phyloP scores from a whole-genome alignment of 2,113 vertebrate species.

The Polyodon spathula region DNA sequence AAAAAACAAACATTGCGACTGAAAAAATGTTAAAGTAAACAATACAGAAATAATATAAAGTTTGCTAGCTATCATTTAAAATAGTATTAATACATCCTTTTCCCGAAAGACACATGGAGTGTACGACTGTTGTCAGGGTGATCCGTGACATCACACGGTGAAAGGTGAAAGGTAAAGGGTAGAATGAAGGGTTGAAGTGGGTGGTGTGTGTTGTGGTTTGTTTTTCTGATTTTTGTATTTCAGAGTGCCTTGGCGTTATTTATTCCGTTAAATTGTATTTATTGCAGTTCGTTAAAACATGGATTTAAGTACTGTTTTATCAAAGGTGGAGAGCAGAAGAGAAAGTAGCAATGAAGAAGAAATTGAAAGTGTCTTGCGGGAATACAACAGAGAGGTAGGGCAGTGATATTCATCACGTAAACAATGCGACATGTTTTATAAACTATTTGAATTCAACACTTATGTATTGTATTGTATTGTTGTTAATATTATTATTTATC shows the following conservation, averaged over 20 bases:
- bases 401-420: too few species aligned
- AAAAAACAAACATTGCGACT: too few species aligned
- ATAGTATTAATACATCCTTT: too few species aligned
- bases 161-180: constrained; percentile 28
- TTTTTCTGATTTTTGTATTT: background rate
- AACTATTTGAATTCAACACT: too few species aligned
- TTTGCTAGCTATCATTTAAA: too few species aligned
- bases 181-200: too few species aligned
- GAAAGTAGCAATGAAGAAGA: constrained; percentile 32
- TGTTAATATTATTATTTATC: too few species aligned
- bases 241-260: background rate
- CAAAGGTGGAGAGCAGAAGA: constrained; percentile 34
- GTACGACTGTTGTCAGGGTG: background rate
- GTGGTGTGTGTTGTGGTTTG: background rate
- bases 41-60: too few species aligned
- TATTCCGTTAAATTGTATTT: background rate
- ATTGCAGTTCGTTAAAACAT: constrained; percentile 30
- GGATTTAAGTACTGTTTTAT: constrained; percentile 45
- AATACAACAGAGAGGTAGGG: constrained; percentile 54
- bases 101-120: too few species aligned
- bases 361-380: constrained; percentile 34
- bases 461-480: too few species aligned
- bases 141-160: constrained; percentile 23
- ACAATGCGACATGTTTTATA: too few species aligned
- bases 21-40: too few species aligned